phyloP scores from a whole-genome alignment of 2,113 vertebrate species.

The Vulpes vulpes region DNA sequence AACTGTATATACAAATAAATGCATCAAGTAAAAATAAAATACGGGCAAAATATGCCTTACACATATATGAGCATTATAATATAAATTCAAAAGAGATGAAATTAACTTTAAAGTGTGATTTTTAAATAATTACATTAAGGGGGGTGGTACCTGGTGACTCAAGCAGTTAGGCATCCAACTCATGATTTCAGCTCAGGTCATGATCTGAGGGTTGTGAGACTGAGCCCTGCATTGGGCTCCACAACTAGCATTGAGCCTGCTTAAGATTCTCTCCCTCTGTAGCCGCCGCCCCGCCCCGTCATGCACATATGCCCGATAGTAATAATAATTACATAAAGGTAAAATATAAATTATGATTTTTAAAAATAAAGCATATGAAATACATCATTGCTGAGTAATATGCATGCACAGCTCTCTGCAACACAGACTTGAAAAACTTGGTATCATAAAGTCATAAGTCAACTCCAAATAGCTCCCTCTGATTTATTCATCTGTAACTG shows the following conservation, averaged over 20 bases:
- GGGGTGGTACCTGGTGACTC: not conserved
- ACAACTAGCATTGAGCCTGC: not conserved
- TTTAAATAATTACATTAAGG: slow-evolving; percentile 33
- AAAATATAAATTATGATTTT: slow-evolving; percentile 8
- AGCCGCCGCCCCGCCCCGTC: not conserved
- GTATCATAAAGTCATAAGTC: not conserved
- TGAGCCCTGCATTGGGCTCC: not conserved
- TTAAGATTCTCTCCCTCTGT: not conserved
- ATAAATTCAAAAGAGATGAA: not conserved
- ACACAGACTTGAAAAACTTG: slow-evolving; percentile 45
- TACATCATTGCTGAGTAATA: not conserved
- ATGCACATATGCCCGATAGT: not conserved
- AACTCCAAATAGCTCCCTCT: not conserved
- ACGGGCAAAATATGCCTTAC: not conserved
- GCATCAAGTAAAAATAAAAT: slow-evolving; percentile 28
- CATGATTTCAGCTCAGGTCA: not conserved
- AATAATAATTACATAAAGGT: slow-evolving; percentile 40
- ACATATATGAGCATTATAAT: not conserved
- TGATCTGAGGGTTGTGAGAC: not conserved
- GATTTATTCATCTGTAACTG: not conserved
- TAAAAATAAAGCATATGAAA: slow-evolving; percentile 4
- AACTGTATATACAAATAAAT: slow-evolving; percentile 7
- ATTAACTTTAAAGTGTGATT: slow-evolving; percentile 54
- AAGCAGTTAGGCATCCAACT: not conserved
- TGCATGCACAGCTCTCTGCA: not conserved